Percentiles rank a stretch among this genome's conserved stretches.
phyloP scores from a whole-genome alignment of 2,888 invertebrate genomes.

The Drosophila anceps region DNA sequence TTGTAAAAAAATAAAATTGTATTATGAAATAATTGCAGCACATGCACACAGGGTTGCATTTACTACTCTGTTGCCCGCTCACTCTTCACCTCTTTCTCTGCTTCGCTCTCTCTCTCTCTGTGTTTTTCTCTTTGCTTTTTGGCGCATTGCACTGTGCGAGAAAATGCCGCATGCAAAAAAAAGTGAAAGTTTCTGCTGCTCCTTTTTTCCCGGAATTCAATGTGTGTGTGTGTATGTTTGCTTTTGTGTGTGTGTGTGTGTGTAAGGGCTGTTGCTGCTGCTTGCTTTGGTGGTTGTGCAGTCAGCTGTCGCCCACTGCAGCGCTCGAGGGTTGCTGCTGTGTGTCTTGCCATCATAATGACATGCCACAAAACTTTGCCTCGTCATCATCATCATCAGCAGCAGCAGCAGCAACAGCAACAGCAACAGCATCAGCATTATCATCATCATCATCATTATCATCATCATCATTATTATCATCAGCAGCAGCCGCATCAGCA shows the following conservation, averaged over 20 bases:
- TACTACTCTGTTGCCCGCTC: background rate
- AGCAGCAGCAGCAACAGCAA: background rate
- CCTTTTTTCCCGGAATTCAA: constrained; percentile 55
- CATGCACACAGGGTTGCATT: constrained; percentile 58
- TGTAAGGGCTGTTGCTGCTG: constrained; percentile 29
- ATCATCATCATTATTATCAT: constrained; percentile 31
- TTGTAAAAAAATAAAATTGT: constrained; percentile 42
- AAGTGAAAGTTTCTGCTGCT: constrained; percentile 78
- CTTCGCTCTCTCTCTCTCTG: background rate
- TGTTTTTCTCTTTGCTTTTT: constrained; percentile 60
- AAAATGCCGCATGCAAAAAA: constrained; percentile 74
- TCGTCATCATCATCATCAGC: constrained; percentile 6
- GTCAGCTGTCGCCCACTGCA: constrained; percentile 68
- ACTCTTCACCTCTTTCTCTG: background rate
- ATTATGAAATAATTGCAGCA: constrained; percentile 76
- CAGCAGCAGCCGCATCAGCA: constrained; percentile 15
- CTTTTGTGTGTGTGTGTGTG: constrained; percentile 26
- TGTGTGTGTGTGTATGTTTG: background rate
- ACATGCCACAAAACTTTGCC: constrained; percentile 65
- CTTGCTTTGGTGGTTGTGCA: constrained; percentile 73
- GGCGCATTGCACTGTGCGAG: constrained; percentile 72
- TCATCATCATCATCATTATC: background rate
- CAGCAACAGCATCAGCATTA: background rate
- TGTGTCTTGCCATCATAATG: constrained; percentile 73
- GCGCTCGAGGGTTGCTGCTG: constrained; percentile 66